These are phyloP conservation scores for Rhagophthalmus giganteus DNA, from an alignment of 2,888 invertebrate species.

Conservation along the genomic window DNA sequence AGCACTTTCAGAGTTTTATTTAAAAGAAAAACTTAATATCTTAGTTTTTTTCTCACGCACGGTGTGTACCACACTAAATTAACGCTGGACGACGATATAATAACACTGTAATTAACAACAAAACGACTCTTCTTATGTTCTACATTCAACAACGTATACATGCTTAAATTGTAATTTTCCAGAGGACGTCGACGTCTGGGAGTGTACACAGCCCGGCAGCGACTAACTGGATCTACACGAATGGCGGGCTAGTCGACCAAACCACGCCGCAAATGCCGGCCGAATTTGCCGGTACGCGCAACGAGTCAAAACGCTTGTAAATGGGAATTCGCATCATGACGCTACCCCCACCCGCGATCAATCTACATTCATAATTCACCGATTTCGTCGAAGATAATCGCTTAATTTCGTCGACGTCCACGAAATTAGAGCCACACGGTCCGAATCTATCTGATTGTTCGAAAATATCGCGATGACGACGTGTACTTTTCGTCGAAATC, in stretches of 20 bases:
- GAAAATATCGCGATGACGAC: conserved; percentile 15
- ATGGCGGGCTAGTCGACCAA: conserved; percentile 28
- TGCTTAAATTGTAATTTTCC: conserved; percentile 44
- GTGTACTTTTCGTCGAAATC: conserved; percentile 22
- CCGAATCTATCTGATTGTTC: background rate
- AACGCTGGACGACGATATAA: conserved; percentile 49
- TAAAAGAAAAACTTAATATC: conserved; percentile 34
- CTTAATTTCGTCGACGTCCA: conserved; percentile 13
- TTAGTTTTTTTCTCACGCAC: conserved; percentile 56
- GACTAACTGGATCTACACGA: conserved; percentile 38
- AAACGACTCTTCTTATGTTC: conserved; percentile 54
- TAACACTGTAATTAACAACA: conserved; percentile 47
- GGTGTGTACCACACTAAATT: conserved; percentile 53
- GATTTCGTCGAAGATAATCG: conserved; percentile 5
- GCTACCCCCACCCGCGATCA: conserved; percentile 11
- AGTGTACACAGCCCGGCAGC: conserved; percentile 46
- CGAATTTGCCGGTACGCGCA: conserved; percentile 28
- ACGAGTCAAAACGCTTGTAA: conserved; percentile 24
- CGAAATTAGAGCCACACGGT: background rate
- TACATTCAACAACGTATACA: conserved; percentile 55
- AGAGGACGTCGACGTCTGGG: conserved; percentile 46
- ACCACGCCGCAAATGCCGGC: conserved; percentile 36
- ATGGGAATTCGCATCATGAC: conserved; percentile 13
- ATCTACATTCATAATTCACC: conserved; percentile 24
- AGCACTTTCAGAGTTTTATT: conserved; percentile 40